Evolutionary conservation across 2,113 vertebrate genomes (phyloP).

Genomic region (Sialia sialis): DNA sequence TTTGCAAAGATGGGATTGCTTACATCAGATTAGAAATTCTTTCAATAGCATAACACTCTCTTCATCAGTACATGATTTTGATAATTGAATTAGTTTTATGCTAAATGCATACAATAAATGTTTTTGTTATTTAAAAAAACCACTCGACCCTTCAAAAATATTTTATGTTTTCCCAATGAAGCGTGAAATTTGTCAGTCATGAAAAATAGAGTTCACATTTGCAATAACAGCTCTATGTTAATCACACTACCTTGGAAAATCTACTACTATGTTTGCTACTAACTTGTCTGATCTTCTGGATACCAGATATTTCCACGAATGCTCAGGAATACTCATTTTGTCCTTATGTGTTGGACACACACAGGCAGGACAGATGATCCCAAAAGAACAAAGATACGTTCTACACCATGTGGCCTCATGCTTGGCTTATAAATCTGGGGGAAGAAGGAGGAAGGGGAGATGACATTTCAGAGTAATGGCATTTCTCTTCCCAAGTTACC

Average conservation of each 20-base stretch:
- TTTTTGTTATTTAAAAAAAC: neutral
- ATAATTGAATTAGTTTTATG: neutral
- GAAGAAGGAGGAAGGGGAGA: neutral
- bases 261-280: neutral
- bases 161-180: neutral
- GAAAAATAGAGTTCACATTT: neutral
- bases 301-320: neutral
- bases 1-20: neutral
- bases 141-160: neutral
- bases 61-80: neutral
- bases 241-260: neutral
- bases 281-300: neutral
- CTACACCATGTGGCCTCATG: neutral
- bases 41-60: neutral
- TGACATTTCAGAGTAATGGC: rapidly evolving
- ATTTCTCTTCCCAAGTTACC: neutral
- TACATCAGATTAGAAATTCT: neutral
- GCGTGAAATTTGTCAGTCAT: neutral
- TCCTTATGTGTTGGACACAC: neutral
- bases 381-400: neutral
- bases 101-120: neutral
- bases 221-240: neutral
- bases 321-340: neutral
- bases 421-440: rapidly evolving
- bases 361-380: neutral